Percentiles rank a stretch among this genome's conserved stretches.
phyloP scores from a whole-genome alignment of 2,888 invertebrate species.

The Drosophila quinaria region DNA sequence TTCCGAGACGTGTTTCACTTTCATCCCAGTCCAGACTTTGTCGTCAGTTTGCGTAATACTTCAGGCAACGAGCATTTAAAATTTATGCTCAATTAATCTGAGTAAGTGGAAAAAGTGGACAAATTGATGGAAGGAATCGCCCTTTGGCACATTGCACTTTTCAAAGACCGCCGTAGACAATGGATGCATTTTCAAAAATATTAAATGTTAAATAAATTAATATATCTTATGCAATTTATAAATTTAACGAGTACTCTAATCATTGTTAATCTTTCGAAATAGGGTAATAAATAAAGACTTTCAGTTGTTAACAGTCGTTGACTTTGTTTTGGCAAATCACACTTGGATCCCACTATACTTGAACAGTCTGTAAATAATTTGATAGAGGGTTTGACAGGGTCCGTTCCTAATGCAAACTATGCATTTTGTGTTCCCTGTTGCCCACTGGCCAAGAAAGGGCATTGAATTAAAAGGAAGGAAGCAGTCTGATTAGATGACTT shows the following conservation, averaged over 20 bases:
- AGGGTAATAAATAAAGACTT: not conserved
- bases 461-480: conserved; percentile 7
- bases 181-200: not conserved
- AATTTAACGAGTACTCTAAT: not conserved
- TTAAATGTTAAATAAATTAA: not conserved
- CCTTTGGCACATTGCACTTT: conserved; percentile 4
- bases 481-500: not conserved
- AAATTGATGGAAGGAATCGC: conserved; percentile 26
- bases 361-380: not conserved
- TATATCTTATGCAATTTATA: not conserved
- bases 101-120: conserved; percentile 34
- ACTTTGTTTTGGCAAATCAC: not conserved
- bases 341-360: conserved; percentile 10
- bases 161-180: not conserved
- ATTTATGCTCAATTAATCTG: conserved; percentile 62
- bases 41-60: conserved; percentile 28
- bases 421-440: conserved; percentile 18
- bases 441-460: conserved; percentile 13
- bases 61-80: conserved; percentile 42
- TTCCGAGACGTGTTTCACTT: conserved; percentile 32
- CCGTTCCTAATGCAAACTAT: conserved; percentile 13
- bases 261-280: not conserved
- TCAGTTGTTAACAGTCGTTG: not conserved
- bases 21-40: conserved; percentile 20
- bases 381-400: not conserved